Evolutionary conservation across 1,140 invertebrate genomes (phyloP).

Genomic region (Ridgeia piscesae): DNA sequence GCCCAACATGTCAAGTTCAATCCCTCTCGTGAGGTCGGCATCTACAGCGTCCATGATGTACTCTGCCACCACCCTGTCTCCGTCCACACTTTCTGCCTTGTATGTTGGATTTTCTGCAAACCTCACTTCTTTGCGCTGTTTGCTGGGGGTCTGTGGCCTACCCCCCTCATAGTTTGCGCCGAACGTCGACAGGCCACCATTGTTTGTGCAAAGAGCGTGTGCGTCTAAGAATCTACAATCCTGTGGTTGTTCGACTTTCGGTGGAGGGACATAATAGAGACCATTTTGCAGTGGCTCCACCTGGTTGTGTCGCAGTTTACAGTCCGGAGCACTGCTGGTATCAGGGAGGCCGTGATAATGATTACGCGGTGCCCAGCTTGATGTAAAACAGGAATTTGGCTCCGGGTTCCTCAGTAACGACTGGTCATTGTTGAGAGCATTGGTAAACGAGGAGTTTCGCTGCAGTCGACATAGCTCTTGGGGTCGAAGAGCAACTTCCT

Average conservation of each 20-base stretch:
- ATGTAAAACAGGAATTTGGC: not conserved
- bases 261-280: not conserved
- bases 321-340: not conserved
- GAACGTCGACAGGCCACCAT: not conserved
- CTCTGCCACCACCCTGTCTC: not conserved
- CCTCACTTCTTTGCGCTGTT: not conserved
- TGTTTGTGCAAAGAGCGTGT: not conserved
- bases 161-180: not conserved
- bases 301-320: not conserved
- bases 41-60: not conserved
- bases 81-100: not conserved
- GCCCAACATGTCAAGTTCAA: not conserved
- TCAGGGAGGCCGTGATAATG: not conserved
- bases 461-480: not conserved
- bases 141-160: not conserved
- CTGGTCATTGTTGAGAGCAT: not conserved
- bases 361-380: not conserved
- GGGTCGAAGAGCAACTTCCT: not conserved
- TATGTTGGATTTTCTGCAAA: not conserved
- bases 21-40: not conserved
- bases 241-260: not conserved
- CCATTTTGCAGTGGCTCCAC: not conserved
- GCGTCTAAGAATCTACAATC: not conserved
- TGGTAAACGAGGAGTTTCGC: not conserved
- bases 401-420: not conserved